These are phyloP conservation scores for Chlorops oryzae DNA, from an alignment of 1,140 invertebrate genomes.

Conservation along the genomic window DNA sequence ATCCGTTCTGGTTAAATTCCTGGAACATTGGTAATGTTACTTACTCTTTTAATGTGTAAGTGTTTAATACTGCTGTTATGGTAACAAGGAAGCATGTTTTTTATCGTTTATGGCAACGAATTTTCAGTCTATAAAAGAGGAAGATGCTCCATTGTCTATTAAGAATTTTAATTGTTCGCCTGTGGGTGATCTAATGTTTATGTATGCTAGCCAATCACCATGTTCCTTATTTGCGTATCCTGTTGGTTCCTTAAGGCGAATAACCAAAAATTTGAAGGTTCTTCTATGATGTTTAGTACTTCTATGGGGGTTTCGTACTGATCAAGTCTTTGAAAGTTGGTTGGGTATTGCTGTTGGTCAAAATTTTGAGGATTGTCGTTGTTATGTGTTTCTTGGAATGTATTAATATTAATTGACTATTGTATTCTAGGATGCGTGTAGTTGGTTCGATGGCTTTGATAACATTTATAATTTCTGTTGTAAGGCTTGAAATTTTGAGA, in stretches of 20 bases:
- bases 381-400: too few species aligned
- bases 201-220: neutral
- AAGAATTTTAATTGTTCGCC: conserved; percentile 10
- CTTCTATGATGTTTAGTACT: too few species aligned
- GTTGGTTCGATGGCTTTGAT: too few species aligned
- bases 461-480: too few species aligned
- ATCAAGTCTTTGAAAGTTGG: too few species aligned
- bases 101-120: neutral
- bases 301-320: too few species aligned
- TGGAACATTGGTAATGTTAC: conserved; percentile 5
- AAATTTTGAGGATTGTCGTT: too few species aligned
- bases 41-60: neutral
- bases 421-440: too few species aligned
- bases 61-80: neutral
- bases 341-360: too few species aligned
- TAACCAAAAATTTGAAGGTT: conserved; percentile 10
- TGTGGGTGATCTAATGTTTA: conserved; percentile 4
- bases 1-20: conserved; percentile 12
- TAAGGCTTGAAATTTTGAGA: too few species aligned
- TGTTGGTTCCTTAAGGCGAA: conserved; percentile 5
- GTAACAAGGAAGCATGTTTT: neutral
- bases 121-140: conserved; percentile 12
- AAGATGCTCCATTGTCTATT: conserved; percentile 9
- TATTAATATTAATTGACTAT: too few species aligned
- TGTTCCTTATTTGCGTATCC: conserved; percentile 13